A percentile compares a stretch with the other conserved stretches of the same genome.
phyloP scores from a whole-genome alignment of 2,888 invertebrate genomes.

The Leistus spinibarbis region DNA sequence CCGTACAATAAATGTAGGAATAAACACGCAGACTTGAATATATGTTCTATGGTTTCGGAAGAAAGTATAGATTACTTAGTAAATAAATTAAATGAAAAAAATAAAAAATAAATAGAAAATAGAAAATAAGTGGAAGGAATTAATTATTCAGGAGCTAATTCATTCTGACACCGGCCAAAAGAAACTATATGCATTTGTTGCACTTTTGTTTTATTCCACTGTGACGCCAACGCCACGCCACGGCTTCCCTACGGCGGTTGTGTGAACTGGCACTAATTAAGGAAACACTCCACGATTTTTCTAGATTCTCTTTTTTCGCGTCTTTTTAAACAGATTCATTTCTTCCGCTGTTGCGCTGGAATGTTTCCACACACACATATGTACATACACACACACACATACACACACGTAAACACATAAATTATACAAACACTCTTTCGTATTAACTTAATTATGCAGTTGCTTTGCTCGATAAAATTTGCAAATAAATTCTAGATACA shows the following conservation, averaged over 20 bases:
- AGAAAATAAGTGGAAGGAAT: slow-evolving; percentile 49
- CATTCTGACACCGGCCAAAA: slow-evolving; percentile 19
- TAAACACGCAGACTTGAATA: slow-evolving; percentile 50
- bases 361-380: not conserved
- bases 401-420: not conserved
- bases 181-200: slow-evolving; percentile 45
- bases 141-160: slow-evolving; percentile 49
- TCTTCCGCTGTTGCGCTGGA: not conserved
- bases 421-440: too few relatives aligned
- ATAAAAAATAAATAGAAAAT: too few relatives aligned
- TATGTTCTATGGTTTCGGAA: slow-evolving; percentile 47
- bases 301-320: not conserved
- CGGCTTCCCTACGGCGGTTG: slow-evolving; percentile 1
- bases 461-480: not conserved
- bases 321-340: slow-evolving; percentile 1
- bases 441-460: not conserved
- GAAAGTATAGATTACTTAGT: slow-evolving; percentile 47
- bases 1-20: slow-evolving; percentile 52
- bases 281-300: not conserved
- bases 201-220: slow-evolving; percentile 41
- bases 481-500: not conserved
- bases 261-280: slow-evolving; percentile 15
- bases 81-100: too few relatives aligned
- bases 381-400: not conserved
- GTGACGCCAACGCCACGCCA: not conserved